phyloP scores from a whole-genome alignment of 1,140 invertebrate genomes.

The Ericerus pela region DNA sequence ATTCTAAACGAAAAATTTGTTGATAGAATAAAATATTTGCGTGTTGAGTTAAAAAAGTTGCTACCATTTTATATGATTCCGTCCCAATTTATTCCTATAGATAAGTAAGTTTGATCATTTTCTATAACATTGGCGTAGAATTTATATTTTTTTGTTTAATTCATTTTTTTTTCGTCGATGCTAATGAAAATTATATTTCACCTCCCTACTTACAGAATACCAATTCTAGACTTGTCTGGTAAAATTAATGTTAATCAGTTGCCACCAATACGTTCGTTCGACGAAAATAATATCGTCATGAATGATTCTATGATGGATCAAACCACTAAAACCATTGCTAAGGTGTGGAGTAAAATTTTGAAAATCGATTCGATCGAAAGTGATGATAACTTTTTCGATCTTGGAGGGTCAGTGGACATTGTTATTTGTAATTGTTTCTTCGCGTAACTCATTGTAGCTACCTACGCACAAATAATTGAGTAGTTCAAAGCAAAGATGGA shows the following conservation, averaged over 20 bases:
- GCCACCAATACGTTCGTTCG: constrained; percentile 14
- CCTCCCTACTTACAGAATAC: constrained; percentile 21
- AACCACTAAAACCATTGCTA: constrained; percentile 19
- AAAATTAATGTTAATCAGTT: constrained; percentile 23
- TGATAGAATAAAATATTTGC: constrained; percentile 28
- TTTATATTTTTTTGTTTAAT: neutral
- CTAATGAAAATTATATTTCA: neutral
- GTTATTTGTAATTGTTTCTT: neutral
- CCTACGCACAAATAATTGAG: too few species aligned
- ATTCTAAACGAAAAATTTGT: constrained; percentile 26
- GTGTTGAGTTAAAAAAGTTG: constrained; percentile 32
- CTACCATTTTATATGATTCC: constrained; percentile 42
- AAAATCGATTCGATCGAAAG: constrained; percentile 20
- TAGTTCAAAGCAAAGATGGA: too few species aligned
- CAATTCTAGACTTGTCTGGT: constrained; percentile 23
- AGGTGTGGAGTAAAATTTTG: constrained; percentile 22
- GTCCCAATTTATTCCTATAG: constrained; percentile 34
- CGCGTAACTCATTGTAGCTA: too few species aligned
- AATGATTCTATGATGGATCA: constrained; percentile 15
- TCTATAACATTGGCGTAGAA: neutral
- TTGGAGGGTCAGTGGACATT: constrained; percentile 25
- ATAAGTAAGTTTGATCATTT: constrained; percentile 20
- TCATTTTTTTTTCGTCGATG: neutral
- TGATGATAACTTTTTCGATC: constrained; percentile 25
- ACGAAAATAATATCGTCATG: constrained; percentile 13